phyloP scores from a whole-genome alignment of 1,140 invertebrate genomes.

The Forficula auricularia region DNA sequence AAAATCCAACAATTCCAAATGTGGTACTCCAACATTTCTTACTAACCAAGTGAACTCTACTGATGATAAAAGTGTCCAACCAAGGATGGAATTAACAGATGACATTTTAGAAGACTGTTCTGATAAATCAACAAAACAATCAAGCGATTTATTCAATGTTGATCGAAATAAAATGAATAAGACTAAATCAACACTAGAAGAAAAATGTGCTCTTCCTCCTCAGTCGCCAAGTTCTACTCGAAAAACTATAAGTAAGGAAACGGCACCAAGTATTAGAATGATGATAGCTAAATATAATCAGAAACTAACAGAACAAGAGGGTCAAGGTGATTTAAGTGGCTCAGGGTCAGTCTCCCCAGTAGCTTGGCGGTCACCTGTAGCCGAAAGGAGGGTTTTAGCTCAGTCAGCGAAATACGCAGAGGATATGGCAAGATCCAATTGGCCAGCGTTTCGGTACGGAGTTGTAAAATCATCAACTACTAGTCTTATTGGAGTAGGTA shows the following conservation, averaged over 20 bases:
- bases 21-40: too few relatives aligned
- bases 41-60: too few relatives aligned
- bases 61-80: too few relatives aligned
- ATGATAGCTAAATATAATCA: conserved; percentile 49
- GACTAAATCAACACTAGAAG: too few relatives aligned
- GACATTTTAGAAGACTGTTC: too few relatives aligned
- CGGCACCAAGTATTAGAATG: conserved; percentile 41
- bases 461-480: too few relatives aligned
- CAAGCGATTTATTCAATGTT: too few relatives aligned
- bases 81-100: too few relatives aligned
- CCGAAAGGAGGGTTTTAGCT: conserved; percentile 33
- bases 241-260: conserved; percentile 31
- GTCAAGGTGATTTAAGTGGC: conserved; percentile 18
- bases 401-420: conserved; percentile 37
- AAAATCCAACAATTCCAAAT: too few relatives aligned
- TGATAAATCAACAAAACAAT: too few relatives aligned
- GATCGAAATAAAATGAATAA: too few relatives aligned
- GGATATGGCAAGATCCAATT: conserved; percentile 18
- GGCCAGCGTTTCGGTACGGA: neutral
- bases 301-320: conserved; percentile 33
- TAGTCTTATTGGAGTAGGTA: too few relatives aligned
- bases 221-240: conserved; percentile 11
- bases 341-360: conserved; percentile 37
- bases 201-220: conserved; percentile 9
- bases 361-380: conserved; percentile 36